Conservation (phyloP, 1,140 invertebrate genomes). For the Harlomillsia oculata region DNA sequence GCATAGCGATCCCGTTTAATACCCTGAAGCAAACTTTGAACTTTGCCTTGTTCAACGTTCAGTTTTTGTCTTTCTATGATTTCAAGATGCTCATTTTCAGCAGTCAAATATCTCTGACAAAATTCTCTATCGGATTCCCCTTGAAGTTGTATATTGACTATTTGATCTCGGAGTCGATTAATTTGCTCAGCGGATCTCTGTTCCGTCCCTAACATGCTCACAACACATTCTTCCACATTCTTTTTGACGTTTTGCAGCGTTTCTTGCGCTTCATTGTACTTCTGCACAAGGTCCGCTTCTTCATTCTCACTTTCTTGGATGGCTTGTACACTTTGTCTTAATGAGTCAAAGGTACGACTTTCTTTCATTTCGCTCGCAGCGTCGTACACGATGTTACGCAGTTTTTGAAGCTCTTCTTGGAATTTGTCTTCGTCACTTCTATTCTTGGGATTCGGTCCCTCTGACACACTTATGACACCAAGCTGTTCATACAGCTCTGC, state of each 20-base stretch:
- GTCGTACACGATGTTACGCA: too few relatives aligned
- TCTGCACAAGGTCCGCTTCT: conserved; percentile 19
- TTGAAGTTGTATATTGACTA: conserved; percentile 15
- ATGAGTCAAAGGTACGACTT: conserved; percentile 6
- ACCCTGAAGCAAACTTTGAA: conserved; percentile 20
- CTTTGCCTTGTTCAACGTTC: conserved; percentile 1
- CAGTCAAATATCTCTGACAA: too few relatives aligned
- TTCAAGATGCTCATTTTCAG: conserved; percentile 8
- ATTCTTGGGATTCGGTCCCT: too few relatives aligned
- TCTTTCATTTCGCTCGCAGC: conserved; percentile 16
- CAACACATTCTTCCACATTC: conserved; percentile 14
- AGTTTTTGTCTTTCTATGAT: conserved; percentile 1
- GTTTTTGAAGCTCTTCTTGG: too few relatives aligned
- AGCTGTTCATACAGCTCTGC: too few relatives aligned
- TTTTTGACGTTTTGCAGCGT: conserved; percentile 5
- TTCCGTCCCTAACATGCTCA: conserved; percentile 12
- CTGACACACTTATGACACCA: too few relatives aligned
- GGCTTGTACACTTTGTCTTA: conserved; percentile 2
- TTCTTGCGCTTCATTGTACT: conserved; percentile 8
- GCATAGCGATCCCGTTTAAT: conserved; percentile 23
- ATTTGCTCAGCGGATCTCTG: conserved; percentile 20
- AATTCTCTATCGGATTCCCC: conserved; percentile 19
- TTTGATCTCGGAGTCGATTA: conserved; percentile 22
- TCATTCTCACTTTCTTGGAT: conserved; percentile 11
- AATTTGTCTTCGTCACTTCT: too few relatives aligned